Base-by-base conservation (phyloP, 64 coral and sea anemone genomes). In the Actinia equina region DNA sequence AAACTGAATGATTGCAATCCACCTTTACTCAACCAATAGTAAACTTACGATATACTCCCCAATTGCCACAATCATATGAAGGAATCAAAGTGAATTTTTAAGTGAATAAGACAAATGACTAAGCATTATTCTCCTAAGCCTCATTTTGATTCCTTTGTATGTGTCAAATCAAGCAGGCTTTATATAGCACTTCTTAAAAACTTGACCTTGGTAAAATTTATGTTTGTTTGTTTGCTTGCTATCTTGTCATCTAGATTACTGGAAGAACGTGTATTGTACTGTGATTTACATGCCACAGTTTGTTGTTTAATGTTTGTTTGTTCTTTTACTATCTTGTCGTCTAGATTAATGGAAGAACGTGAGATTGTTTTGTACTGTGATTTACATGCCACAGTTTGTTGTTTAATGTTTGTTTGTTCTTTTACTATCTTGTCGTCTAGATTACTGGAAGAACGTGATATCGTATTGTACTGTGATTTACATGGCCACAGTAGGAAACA, bases 401-500 rank as follows among this genome's bases (percentile, higher is more conserved):
- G 46, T 49, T 8, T 49, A 4, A 6, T 8, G 4, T 49, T 49
- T 49, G 46, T 49, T 49, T 49, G 16, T 26, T 62, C 54, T 15
- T 41, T 74, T 57, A 12, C 15, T 57, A 57, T 16, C 13, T 12
- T 57, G 11, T 57, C 84, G 92, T 57, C 30, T 62, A 98, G 95
- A 80, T 86, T 98, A 26, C 76, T 89, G 1, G 87, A 94, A 57
- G 92, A 98, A 43, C 87, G 96, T 3, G 93, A 98, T 71, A 90
- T 98, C 19, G 86, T 89, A 1, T 52, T 98, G 23, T 98, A 94
- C 88, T 89, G 93, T 58, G 96, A 98, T 86, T 88, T 98, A 7
- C 96, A 98, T 62, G 96, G 96, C 17, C 96, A 98, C 63, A 98
- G 96, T 41, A 89, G 93, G 17, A 92, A 94, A 46, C 96, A 98